Conservation (phyloP, 2,113 vertebrate genomes). For the Oenanthe oenanthe region DNA sequence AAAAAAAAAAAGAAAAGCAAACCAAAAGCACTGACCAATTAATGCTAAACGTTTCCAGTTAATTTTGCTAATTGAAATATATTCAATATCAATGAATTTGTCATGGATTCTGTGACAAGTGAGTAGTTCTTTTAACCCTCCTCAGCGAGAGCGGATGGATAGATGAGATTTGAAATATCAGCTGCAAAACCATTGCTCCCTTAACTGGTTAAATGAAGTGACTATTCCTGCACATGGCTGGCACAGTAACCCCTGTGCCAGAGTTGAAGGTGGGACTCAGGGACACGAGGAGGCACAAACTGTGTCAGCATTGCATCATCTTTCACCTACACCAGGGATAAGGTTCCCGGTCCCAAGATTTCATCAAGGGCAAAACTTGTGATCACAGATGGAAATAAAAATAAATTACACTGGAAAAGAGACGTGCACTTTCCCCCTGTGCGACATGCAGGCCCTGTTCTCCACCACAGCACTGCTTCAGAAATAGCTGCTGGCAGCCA, state of each 20-base stretch:
- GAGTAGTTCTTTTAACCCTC: neutral
- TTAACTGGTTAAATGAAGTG: neutral
- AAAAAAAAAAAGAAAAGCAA: no score
- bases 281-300: neutral
- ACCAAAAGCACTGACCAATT: neutral
- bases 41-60: neutral
- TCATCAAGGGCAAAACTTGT: slow-evolving; percentile 71
- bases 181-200: neutral
- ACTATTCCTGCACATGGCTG: neutral
- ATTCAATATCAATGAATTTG: neutral
- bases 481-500: neutral
- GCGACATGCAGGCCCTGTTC: slow-evolving; percentile 31
- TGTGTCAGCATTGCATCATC: slow-evolving; percentile 62
- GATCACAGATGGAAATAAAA: slow-evolving; percentile 67
- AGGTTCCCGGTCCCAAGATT: slow-evolving; percentile 59
- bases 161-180: neutral
- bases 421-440: slow-evolving; percentile 34
- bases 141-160: neutral
- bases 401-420: slow-evolving; percentile 64
- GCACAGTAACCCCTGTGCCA: neutral
- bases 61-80: slow-evolving; percentile 11
- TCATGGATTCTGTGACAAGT: neutral
- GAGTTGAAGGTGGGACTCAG: slow-evolving; percentile 68
- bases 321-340: slow-evolving; percentile 58
- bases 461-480: neutral